phyloP scores from a whole-genome alignment of 1,140 invertebrate species.

The Calosoma granatense region DNA sequence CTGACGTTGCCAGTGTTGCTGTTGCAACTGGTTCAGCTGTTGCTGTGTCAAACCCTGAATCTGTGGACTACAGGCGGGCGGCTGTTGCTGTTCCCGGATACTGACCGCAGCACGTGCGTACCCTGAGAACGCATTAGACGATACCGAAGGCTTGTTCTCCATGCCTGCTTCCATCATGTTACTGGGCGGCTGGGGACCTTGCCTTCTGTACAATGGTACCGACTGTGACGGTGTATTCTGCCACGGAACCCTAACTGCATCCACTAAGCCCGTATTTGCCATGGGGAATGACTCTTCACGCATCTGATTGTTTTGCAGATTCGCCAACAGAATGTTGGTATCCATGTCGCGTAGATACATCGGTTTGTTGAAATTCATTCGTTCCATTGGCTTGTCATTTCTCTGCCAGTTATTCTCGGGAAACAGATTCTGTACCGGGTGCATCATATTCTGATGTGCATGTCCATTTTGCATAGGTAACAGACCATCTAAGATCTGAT shows the following conservation, averaged over 20 bases:
- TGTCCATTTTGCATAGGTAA: constrained; percentile 14
- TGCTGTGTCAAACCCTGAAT: constrained; percentile 12
- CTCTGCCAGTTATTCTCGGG: neutral
- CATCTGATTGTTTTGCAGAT: constrained; percentile 21
- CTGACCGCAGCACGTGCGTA: constrained; percentile 26
- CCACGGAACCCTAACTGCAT: constrained; percentile 18
- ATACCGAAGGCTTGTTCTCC: constrained; percentile 25
- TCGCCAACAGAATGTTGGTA: constrained; percentile 10
- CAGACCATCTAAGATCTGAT: neutral
- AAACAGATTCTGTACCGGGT: neutral
- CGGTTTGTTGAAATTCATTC: constrained; percentile 28
- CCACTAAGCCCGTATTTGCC: constrained; percentile 13
- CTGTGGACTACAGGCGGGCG: neutral
- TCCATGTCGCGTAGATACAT: constrained; percentile 21
- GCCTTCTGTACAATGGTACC: constrained; percentile 39
- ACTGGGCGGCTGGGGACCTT: constrained; percentile 20
- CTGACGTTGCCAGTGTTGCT: constrained; percentile 23
- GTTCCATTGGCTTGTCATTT: constrained; percentile 27
- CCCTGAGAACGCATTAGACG: constrained; percentile 19
- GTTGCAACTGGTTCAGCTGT: constrained; percentile 11
- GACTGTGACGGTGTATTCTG: constrained; percentile 24
- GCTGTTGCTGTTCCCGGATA: constrained; percentile 22
- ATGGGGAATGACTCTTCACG: constrained; percentile 19
- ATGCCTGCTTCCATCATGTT: constrained; percentile 23
- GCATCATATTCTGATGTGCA: constrained; percentile 17